These are phyloP conservation scores for Remorina albescens DNA, from an alignment of 2,797 vertebrate species.

Conservation along the genomic window DNA sequence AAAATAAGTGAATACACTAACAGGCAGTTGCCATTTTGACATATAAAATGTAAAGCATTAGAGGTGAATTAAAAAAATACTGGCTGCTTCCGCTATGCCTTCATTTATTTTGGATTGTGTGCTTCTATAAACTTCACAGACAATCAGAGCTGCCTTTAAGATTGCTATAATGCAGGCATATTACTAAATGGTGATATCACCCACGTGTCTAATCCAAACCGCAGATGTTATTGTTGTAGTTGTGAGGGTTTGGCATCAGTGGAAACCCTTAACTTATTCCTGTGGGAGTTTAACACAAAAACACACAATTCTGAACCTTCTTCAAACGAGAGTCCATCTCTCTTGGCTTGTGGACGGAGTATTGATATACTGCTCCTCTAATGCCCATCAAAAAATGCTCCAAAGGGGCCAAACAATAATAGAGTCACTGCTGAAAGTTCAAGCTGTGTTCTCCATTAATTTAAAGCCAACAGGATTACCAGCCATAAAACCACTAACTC, in stretches of 20 bases:
- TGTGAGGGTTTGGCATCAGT: slow-evolving; percentile 66
- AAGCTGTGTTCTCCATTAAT: slow-evolving; percentile 65
- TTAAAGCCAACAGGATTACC: slow-evolving; percentile 83
- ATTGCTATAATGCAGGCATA: slow-evolving; percentile 59
- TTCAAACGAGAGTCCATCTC: slow-evolving; percentile 62
- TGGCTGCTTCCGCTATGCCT: slow-evolving; percentile 21
- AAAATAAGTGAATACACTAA: slow-evolving; percentile 10
- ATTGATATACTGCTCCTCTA: slow-evolving; percentile 62
- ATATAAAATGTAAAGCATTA: slow-evolving; percentile 32
- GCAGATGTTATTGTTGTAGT: slow-evolving; percentile 75
- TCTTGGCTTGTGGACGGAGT: slow-evolving; percentile 50
- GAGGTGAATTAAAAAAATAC: slow-evolving; percentile 47
- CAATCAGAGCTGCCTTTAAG: slow-evolving; percentile 61
- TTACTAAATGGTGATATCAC: slow-evolving; percentile 72
- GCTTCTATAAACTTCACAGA: slow-evolving; percentile 63
- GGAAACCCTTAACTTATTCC: slow-evolving; percentile 63
- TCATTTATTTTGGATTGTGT: slow-evolving; percentile 61
- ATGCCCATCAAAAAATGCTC: slow-evolving; percentile 62
- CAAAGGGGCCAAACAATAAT: slow-evolving; percentile 63
- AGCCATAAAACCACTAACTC: slow-evolving; percentile 79
- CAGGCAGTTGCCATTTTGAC: slow-evolving; percentile 15
- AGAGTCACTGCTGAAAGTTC: slow-evolving; percentile 49
- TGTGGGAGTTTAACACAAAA: slow-evolving; percentile 57
- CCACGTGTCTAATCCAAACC: slow-evolving; percentile 69
- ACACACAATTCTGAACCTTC: slow-evolving; percentile 50